Conservation (phyloP, 2,113 vertebrate species). For the Calyptommatus sinebrachiatus region DNA sequence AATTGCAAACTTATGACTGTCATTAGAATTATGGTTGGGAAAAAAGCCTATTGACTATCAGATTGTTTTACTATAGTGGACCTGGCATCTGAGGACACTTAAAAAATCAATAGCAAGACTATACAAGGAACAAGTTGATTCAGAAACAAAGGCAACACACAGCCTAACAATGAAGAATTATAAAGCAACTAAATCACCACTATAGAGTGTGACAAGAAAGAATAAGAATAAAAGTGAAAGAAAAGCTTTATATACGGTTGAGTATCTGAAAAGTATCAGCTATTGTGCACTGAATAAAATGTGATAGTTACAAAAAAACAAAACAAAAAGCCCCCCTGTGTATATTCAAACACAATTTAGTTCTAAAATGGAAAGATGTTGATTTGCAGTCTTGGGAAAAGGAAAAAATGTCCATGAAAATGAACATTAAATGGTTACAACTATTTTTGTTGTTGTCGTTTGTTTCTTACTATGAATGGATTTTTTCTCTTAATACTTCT, state of each 20-base stretch:
- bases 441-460: not conserved
- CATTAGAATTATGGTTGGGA: not conserved
- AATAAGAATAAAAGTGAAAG: conserved; percentile 18
- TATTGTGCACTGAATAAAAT: conserved; percentile 2
- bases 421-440: not conserved
- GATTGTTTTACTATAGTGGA: conserved; percentile 13
- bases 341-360: not conserved
- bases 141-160: conserved; percentile 9
- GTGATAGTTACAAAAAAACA: not conserved
- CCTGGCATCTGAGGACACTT: not conserved
- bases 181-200: not conserved
- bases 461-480: not conserved
- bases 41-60: conserved; percentile 8
- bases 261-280: conserved; percentile 10
- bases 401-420: not conserved
- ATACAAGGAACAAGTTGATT: not conserved
- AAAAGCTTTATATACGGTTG: not conserved
- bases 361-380: not conserved
- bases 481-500: not conserved
- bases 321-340: too few relatives aligned
- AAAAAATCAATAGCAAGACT: not conserved
- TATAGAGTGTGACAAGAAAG: not conserved
- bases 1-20: conserved; percentile 1
- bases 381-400: not conserved
- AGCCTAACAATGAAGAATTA: not conserved